Evolutionary conservation across 2,888 invertebrate species (phyloP), one percentile per base, ranked within the genome.

Genomic region (Pterostichus madidus): DNA sequence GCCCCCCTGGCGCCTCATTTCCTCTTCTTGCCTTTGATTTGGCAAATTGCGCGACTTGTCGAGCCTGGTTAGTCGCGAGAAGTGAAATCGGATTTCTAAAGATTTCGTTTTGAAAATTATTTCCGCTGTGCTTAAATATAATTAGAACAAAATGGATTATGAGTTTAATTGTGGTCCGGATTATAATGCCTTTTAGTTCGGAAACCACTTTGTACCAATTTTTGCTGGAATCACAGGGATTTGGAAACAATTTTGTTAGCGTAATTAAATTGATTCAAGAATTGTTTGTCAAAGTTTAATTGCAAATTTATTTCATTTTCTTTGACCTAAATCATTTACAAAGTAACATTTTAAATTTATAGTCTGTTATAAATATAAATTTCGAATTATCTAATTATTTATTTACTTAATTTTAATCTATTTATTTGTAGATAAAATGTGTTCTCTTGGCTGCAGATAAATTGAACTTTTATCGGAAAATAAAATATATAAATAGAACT

Each of bases 81-180:
- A 52, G n/a, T 53, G 13, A 77, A 75, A 75, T 75, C 75, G 49
- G 75, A 52, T 75, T 56, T 81, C 75, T 59, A 75, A 81, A 71
- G 81, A 81, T 81, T 80, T 81, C 81, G 81, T 80, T 80, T 80
- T 73, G 53, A 73, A 81, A 81, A 81, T 81, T 81, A 81, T 81
- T 81, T 81, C 81, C 75, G 56, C 46, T 35, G 39, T 81, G 75
- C 61, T 81, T 81, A 81, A 81, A 80, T 56, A 73, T 80, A 80
- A 80, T 80, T 80, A 80, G 80, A 80, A 80, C 73, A 80, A 80
- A 80, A 81, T 81, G 75, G 75, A 81, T 81, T 81, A 81, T 81
- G 73, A 81, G 81, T 81, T 81, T 81, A 81, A 81, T 81, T 81
- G 81, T 46, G 81, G 81, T 39, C 5, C 13, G 31, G 71, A 44